Evolutionary conservation across 2,797 vertebrate species (phyloP).

Genomic region (Cottoperca gobio): DNA sequence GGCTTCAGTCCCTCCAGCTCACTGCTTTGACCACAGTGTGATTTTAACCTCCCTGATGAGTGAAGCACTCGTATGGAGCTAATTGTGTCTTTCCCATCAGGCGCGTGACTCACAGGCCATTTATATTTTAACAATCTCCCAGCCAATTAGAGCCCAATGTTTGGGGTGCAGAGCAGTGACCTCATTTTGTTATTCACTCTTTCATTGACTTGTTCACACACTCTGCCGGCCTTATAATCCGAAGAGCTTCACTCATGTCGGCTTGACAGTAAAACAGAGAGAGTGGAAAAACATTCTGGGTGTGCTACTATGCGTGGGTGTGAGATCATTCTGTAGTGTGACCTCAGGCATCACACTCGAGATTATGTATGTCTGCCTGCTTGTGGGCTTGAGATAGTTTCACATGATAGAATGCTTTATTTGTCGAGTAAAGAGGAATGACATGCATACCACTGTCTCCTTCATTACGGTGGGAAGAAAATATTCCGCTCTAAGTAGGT

Average conservation of each 20-base stretch:
- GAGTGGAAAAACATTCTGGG: slow-evolving; percentile 63
- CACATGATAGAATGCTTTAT: slow-evolving; percentile 50
- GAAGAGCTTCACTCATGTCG: slow-evolving; percentile 44
- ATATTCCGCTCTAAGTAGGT: background rate
- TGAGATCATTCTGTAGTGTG: slow-evolving; percentile 65
- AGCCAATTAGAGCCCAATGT: slow-evolving; percentile 62
- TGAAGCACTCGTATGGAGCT: slow-evolving; percentile 57
- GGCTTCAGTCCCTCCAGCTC: slow-evolving; percentile 14
- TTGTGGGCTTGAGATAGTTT: slow-evolving; percentile 54
- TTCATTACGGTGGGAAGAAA: slow-evolving; percentile 24
- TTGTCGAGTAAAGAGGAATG: slow-evolving; percentile 39
- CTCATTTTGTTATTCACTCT: slow-evolving; percentile 62
- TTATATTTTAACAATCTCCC: slow-evolving; percentile 69
- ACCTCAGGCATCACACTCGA: slow-evolving; percentile 64
- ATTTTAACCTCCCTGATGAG: slow-evolving; percentile 48
- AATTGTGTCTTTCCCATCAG: slow-evolving; percentile 74
- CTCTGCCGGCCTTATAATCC: slow-evolving; percentile 57
- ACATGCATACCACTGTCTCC: slow-evolving; percentile 30
- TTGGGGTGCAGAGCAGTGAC: slow-evolving; percentile 53
- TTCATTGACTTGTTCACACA: slow-evolving; percentile 73
- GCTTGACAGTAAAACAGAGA: slow-evolving; percentile 56
- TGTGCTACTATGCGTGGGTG: slow-evolving; percentile 68
- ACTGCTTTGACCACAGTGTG: slow-evolving; percentile 43
- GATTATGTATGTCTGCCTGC: slow-evolving; percentile 45
- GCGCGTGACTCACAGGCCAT: slow-evolving; percentile 70